Evolutionary conservation across 2,797 vertebrate genomes (phyloP).

Genomic region (Pipistrellus kuhlii): DNA sequence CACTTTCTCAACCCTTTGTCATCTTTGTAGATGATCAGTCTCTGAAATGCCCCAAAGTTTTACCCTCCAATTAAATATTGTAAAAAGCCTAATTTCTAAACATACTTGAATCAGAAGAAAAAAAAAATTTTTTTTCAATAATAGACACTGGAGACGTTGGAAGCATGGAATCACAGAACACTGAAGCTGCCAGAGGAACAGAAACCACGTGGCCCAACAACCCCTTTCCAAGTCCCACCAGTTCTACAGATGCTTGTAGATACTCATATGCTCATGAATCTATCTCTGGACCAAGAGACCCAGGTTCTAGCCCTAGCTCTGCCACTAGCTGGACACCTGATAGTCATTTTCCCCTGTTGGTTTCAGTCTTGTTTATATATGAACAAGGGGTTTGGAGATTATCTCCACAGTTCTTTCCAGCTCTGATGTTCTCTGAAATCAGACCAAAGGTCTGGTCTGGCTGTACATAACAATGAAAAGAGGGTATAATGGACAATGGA

Average conservation of each 20-base stretch:
- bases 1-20: not conserved
- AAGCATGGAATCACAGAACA: not conserved
- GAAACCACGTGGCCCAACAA: not conserved
- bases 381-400: not conserved
- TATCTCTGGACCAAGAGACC: not conserved
- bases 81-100: not conserved
- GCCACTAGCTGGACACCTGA: not conserved
- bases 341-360: not conserved
- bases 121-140: not conserved
- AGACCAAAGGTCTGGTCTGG: not conserved
- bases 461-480: not conserved
- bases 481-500: not conserved
- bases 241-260: not conserved
- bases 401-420: not conserved
- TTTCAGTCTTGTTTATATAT: slow-evolving; percentile 19
- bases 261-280: not conserved
- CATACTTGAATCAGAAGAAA: not conserved
- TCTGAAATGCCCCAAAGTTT: not conserved
- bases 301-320: not conserved
- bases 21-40: not conserved
- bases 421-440: not conserved
- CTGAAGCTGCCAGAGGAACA: not conserved
- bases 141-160: not conserved
- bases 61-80: not conserved
- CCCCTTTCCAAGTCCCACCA: not conserved